Evolutionary conservation across 92 coral and sea anemone genomes (phyloP), one percentile per base, ranked within the genome.

Genomic region (Metridium senile): DNA sequence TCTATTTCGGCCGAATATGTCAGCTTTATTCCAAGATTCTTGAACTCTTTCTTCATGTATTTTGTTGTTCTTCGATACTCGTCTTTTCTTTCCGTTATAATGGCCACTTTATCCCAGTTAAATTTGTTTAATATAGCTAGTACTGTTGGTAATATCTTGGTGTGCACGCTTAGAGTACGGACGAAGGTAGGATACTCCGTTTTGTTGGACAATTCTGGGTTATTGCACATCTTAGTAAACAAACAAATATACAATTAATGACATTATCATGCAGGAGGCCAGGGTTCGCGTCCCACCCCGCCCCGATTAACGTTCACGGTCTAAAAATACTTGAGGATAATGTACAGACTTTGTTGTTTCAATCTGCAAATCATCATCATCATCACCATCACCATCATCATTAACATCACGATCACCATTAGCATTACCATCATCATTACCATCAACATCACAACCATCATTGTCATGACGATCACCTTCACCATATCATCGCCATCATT

Each of bases 131-230:
- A 86, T 20, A 94, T 86, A 17, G 89, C 89, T 62, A 86, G 66
- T 11, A 91, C 86, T 33, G 89, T 88, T 0, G 92, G 89, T 0
- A 93, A 73, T 27, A 94, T 83, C 28, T 94, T 85, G 9, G 90
- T 88, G 58, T 90, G 93, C 20, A 91, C 85, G 30, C 93, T 86
- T 62, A 84, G 85, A 7, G 98, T 94, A 51, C 98, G 89, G 9
- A 88, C 93, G 62, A 94, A 94, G 9, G 98, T 94, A 58, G 91
- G 94, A 59, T 91, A 94, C 22, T 86, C 64, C 66, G 89, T 66
- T 35, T 94, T 94, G 83, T 89, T 86, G 13, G 94, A 89, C 1
- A 94, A 87, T 66, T 89, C 93, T 0, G 93, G 90, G 45, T 86
- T 89, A 58, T 88, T 89, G 29, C 98, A 94, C 89, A 94, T 88